Conservation (phyloP, 1,140 invertebrate species). For the Scaptomyza hsui region DNA sequence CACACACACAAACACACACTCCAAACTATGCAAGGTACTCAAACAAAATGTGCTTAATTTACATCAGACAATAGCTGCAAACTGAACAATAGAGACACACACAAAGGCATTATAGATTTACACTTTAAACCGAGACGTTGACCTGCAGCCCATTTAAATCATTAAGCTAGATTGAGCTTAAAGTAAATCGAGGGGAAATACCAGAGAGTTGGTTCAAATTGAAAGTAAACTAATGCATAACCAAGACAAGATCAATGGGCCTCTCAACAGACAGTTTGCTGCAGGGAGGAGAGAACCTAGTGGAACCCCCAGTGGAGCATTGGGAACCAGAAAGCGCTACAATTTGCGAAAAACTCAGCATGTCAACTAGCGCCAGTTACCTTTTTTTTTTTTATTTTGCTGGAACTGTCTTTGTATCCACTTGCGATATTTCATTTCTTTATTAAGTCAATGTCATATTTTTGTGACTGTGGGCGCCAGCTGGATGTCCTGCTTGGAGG, state of each 20-base stretch:
- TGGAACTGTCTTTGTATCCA: conserved; percentile 32
- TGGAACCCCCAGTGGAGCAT: conserved; percentile 43
- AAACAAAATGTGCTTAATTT: conserved; percentile 75
- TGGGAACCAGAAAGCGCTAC: conserved; percentile 51
- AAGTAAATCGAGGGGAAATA: conserved; percentile 4
- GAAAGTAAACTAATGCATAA: conserved; percentile 28
- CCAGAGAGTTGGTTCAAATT: too few species aligned
- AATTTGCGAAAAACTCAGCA: conserved; percentile 73
- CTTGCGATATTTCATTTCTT: conserved; percentile 79
- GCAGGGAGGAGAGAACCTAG: conserved; percentile 37
- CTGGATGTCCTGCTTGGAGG: conserved; percentile 38
- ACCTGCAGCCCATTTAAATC: conserved; percentile 24
- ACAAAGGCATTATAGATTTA: conserved; percentile 21
- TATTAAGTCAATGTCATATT: conserved; percentile 83
- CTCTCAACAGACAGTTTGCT: conserved; percentile 38
- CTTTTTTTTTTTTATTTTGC: too few species aligned
- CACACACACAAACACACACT: conserved; percentile 10
- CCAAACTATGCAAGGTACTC: conserved; percentile 68
- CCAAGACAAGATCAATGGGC: conserved; percentile 42
- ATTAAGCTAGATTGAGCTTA: conserved; percentile 20
- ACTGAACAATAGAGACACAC: conserved; percentile 54
- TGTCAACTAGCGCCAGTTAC: conserved; percentile 60
- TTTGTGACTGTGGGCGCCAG: conserved; percentile 68
- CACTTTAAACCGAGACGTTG: conserved; percentile 33
- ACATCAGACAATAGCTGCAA: conserved; percentile 63